These are phyloP conservation scores for Agonum fuliginosum DNA, from an alignment of 2,888 invertebrate genomes.

Conservation along the genomic window DNA sequence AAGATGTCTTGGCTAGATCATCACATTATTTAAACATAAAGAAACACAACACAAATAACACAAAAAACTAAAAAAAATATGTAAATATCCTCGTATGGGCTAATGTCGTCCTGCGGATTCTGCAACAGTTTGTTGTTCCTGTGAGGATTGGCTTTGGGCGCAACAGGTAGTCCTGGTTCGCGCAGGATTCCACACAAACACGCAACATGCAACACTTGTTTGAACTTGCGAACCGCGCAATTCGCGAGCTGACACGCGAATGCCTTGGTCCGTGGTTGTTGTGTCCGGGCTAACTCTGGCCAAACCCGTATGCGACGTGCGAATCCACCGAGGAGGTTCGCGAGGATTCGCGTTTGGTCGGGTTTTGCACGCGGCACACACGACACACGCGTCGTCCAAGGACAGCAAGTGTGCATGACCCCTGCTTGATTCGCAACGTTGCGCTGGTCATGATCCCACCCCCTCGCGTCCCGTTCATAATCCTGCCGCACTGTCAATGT, in stretches of 20 bases:
- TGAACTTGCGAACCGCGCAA: slow-evolving; percentile 61
- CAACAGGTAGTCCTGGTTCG: slow-evolving; percentile 44
- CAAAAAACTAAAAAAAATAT: background rate
- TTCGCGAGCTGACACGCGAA: slow-evolving; percentile 69
- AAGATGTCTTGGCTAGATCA: too few relatives aligned
- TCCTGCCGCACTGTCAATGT: slow-evolving; percentile 69
- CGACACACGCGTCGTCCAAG: slow-evolving; percentile 61
- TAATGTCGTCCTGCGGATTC: background rate
- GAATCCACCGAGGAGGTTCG: slow-evolving; percentile 48
- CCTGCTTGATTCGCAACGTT: slow-evolving; percentile 71
- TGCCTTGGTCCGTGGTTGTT: slow-evolving; percentile 64
- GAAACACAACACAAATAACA: too few relatives aligned
- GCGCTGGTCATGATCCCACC: slow-evolving; percentile 69
- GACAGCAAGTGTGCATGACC: slow-evolving; percentile 65
- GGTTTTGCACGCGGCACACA: slow-evolving; percentile 69
- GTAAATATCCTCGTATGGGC: background rate
- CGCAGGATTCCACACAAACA: background rate
- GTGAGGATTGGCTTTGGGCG: background rate
- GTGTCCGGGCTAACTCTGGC: slow-evolving; percentile 24
- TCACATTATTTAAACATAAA: too few relatives aligned
- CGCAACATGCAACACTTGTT: background rate
- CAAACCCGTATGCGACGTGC: slow-evolving; percentile 44
- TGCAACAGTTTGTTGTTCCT: slow-evolving; percentile 7
- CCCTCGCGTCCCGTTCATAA: background rate
- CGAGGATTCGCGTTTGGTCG: slow-evolving; percentile 67